Evolutionary conservation across 2,888 invertebrate genomes (phyloP).

Genomic region (Mythimna loreyi): DNA sequence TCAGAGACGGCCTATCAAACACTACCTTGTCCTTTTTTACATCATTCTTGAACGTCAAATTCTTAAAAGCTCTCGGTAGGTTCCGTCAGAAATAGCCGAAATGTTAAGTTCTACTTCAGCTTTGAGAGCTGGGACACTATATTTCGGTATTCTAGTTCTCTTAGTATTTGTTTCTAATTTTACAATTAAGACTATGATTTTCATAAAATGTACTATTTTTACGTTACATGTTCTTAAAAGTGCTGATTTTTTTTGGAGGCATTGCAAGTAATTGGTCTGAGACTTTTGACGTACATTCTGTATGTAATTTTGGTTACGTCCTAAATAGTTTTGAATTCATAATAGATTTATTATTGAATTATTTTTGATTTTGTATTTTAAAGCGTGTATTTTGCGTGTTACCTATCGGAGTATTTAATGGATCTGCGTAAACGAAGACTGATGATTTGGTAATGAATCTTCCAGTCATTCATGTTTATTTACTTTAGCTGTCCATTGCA

Average conservation of each 20-base stretch:
- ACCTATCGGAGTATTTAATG: constrained; percentile 31
- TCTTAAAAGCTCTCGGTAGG: constrained; percentile 28
- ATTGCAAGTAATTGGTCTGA: background rate
- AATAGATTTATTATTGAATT: too few species aligned
- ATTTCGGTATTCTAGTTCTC: background rate
- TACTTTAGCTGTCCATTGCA: constrained; percentile 46
- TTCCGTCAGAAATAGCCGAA: constrained; percentile 5
- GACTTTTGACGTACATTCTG: background rate
- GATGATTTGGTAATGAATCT: constrained; percentile 43
- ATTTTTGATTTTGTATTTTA: too few species aligned
- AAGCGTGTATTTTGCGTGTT: too few species aligned
- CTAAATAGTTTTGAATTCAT: constrained; percentile 13
- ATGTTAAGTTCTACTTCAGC: background rate
- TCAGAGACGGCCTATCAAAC: constrained; percentile 40
- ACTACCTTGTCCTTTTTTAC: constrained; percentile 33
- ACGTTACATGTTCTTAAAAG: background rate
- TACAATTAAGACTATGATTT: background rate
- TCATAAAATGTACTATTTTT: background rate
- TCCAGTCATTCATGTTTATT: constrained; percentile 56
- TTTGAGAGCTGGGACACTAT: too few species aligned
- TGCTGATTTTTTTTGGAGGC: background rate
- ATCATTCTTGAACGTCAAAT: constrained; percentile 29
- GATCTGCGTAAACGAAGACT: constrained; percentile 19
- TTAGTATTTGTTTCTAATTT: background rate
- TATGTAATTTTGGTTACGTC: too few species aligned